Conservation (phyloP, 2,797 vertebrate genomes). For the Threskiornis aethiopicus region DNA sequence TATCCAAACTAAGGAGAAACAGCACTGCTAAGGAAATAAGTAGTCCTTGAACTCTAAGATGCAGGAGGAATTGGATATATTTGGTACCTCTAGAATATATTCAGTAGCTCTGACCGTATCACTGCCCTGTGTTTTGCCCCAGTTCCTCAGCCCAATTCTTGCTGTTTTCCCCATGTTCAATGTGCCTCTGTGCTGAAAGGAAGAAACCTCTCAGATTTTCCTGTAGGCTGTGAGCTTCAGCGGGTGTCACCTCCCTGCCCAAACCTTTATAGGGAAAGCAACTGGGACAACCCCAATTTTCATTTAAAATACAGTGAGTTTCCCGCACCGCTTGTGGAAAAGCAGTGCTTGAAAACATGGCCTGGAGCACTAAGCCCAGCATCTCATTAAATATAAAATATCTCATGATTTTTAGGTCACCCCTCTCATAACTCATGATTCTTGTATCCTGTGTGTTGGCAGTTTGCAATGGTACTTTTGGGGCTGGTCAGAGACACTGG, state of each 20-base stretch:
- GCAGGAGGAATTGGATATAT: neutral
- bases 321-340: neutral
- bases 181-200: neutral
- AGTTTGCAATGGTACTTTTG: neutral
- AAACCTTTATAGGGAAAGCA: neutral
- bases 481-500: accelerated
- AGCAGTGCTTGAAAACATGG: neutral
- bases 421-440: neutral
- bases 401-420: neutral
- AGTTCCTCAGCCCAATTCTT: neutral
- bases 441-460: neutral
- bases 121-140: neutral
- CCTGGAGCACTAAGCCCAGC: neutral
- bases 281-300: neutral
- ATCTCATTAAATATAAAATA: neutral
- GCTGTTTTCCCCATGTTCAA: neutral
- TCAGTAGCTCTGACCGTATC: neutral
- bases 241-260: neutral
- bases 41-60: neutral
- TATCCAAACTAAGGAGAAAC: neutral
- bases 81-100: neutral
- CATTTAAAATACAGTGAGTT: neutral
- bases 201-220: neutral
- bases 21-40: neutral
- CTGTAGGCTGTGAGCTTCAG: neutral